Evolutionary conservation across 2,888 invertebrate species (phyloP), one percentile per base, ranked within the genome.

Genomic region (Unio delphinus): DNA sequence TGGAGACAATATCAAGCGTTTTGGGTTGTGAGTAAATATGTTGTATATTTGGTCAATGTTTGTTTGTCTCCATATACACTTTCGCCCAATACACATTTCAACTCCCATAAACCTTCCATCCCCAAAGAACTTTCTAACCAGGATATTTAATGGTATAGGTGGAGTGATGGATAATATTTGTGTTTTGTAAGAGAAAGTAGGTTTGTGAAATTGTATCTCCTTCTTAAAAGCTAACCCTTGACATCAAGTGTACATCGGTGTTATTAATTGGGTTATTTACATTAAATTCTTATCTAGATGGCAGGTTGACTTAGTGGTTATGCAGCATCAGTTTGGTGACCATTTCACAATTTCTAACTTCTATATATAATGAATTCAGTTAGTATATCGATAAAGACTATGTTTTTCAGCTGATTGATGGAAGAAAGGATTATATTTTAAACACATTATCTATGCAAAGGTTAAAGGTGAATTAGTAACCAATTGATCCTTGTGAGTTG

Each of bases 281-380:
- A 3, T 28, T 69, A 54, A 63, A 69, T 58, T 65, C 65, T 8
- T 65, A 65, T 62, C 55, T 26, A 17, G 69, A 69, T 62, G 69
- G 69, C 26, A 69, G 65, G 23, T 4, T 4, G 4, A 30, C 30
- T 30, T 30, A 5, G 30, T 30, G 30, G 30, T 4, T 30, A 30
- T 4, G 30, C 30, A 30, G 30, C 30, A 30, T 30, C 30, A 30
- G 30, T 28, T 55, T 69, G 20, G n/a, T 65, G 7, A 65, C 62
- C 56, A 61, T 69, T 28, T 69, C 69, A 34, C 69, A 65, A 26
- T 69, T 61, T 20, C 54, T 69, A 55, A 69, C 69, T 4, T 62
- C 65, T 1, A 69, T 69, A 11, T 69, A 54, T 30, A 69, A 69
- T 62, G 69, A 61, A 45, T 69, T 69, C 54, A 66, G 65, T 56